Evolutionary conservation across 1,140 invertebrate species (phyloP), one percentile per base, ranked within the genome.

Genomic region (Diorhabda elongata): DNA sequence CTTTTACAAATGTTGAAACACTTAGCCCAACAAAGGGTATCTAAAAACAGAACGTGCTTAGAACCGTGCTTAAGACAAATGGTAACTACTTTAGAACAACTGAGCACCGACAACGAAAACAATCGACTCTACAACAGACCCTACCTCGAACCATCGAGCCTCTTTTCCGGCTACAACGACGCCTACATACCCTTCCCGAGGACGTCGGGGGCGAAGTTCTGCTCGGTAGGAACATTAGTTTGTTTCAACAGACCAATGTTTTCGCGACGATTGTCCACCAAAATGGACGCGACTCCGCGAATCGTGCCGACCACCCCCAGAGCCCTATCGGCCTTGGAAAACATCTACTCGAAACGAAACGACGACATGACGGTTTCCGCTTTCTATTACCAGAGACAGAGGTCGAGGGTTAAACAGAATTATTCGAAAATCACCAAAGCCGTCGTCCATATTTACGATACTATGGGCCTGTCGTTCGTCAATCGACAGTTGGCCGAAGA

Each of bases 201-300:
- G 66, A 98, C 95, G 0, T 97, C 93, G 8, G 95, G 95, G 3
- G 95, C 94, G 1, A 91, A 92, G 78, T 98, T 98, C 85, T 96
- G 93, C 82, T 91, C 91, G 56, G 92, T 91, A 44, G 92, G 91
- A 73, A 87, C 90, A 42, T 82, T 96, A 43, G 92, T 95, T 5
- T 93, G 92, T 69, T 98, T 97, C 81, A 91, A 91, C 59, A 87
- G 94, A 68, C 90, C 91, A 2, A 85, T 89, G 7, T 91, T 91
- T 74, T 83, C 90, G 2, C 88, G 91, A 73, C 85, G 91, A 73
- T 81, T 91, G 5, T 87, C 87, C 3, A 82, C 87, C 67, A 91
- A 89, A 77, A 83, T 85, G 4, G 91, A 92, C 74, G 82, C 83
- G 2, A 80, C 84, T 2, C 52, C 62, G n/a, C 58, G 62, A 63